A percentile compares a stretch with the other conserved stretches of the same genome.
phyloP scores from a whole-genome alignment of 2,888 invertebrate species.

The Nudaria mundana region DNA sequence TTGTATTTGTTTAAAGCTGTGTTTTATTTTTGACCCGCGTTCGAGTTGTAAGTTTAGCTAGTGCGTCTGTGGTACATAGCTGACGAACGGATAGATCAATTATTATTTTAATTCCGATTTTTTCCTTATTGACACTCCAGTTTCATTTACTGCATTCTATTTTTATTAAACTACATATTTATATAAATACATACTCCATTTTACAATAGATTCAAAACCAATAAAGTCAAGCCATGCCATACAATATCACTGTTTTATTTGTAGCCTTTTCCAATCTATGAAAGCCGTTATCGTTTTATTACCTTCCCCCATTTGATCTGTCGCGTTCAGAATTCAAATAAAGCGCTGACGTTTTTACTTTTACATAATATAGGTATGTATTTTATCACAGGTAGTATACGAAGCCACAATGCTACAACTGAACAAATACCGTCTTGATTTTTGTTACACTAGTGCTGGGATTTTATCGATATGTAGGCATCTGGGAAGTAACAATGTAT shows the following conservation, averaged over 20 bases:
- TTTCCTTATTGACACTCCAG: too few relatives aligned
- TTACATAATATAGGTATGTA: not conserved
- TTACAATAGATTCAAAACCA: too few relatives aligned
- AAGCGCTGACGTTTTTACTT: constrained; percentile 3
- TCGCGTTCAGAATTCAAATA: constrained; percentile 16
- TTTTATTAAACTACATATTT: too few relatives aligned
- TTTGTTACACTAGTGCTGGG: not conserved
- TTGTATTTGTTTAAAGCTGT: too few relatives aligned
- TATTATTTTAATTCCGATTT: too few relatives aligned
- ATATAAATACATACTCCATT: too few relatives aligned
- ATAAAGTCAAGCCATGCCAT: not conserved
- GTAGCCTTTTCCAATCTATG: constrained; percentile 11
- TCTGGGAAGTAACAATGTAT: too few relatives aligned
- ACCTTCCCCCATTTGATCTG: constrained; percentile 25
- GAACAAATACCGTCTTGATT: not conserved
- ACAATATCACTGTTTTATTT: constrained; percentile 7
- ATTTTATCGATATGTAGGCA: not conserved
- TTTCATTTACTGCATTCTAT: too few relatives aligned
- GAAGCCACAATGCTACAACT: not conserved
- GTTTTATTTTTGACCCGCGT: too few relatives aligned
- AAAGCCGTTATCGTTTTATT: constrained; percentile 19
- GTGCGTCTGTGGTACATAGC: too few relatives aligned
- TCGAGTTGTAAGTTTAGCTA: too few relatives aligned
- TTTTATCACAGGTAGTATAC: not conserved
- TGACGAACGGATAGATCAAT: too few relatives aligned